Evolutionary conservation across 2,888 invertebrate species (phyloP), one percentile per base, ranked within the genome.

Genomic region (Scaptomyza flava): DNA sequence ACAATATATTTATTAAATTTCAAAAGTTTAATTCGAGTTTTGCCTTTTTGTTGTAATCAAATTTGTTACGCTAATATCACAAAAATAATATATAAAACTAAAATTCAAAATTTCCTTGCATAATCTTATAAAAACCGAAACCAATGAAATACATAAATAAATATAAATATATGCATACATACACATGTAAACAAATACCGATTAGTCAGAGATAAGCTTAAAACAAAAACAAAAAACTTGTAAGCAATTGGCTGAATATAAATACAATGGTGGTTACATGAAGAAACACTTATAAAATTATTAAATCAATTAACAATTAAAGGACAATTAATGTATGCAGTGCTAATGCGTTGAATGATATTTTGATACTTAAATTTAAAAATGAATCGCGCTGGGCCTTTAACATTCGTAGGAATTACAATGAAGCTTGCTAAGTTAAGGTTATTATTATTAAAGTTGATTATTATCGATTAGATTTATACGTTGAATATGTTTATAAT

Each of bases 21-120:
- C 76, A 84, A 84, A 84, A 84, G 73, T 72, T 81, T 84, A 72
- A 83, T 83, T 88, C 79, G 77, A 88, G 68, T 72, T 79, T 81
- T 76, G 67, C 71, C 70, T 67, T 81, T 76, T 69, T 81, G 65
- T 79, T 87, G 81, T 72, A 68, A 42, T 81, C 79, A 68, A 68
- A 72, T 77, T 83, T 81, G 77, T 86, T 89, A 89, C 70, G 84
- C 90, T 89, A 89, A 88, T 89, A 89, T 89, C 89, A 89, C 90
- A 87, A 84, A 81, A 86, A 87, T 81, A 89, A 89, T 88, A 89
- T 84, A 82, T 80, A 72, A 80, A 89, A 89, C 77, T 83, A 81
- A 89, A 81, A 72, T 65, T 59, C 54, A 61, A 79, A 54, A 82
- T 68, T 67, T 38, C 50, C 42, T 59, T 60, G 62, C 56, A 58